These are phyloP conservation scores for Narcine bancroftii DNA, from an alignment of 2,113 vertebrate species.

Conservation along the genomic window DNA sequence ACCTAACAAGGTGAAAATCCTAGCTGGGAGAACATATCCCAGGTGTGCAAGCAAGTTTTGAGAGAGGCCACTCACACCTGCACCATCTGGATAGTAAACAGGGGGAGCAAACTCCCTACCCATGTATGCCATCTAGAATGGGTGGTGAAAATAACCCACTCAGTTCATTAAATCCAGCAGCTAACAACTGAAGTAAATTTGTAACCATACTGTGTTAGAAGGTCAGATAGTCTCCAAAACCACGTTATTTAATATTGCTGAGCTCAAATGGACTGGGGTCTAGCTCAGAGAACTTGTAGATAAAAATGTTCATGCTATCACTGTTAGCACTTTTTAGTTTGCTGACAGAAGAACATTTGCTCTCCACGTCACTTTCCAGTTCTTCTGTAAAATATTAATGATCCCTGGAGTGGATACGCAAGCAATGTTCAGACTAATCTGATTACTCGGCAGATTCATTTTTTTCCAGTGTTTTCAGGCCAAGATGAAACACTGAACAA, in stretches of 20 bases:
- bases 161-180: neutral
- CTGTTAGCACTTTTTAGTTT: constrained; percentile 4
- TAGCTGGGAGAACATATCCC: neutral
- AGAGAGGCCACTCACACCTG: neutral
- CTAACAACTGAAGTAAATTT: neutral
- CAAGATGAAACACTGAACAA: neutral
- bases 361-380: neutral
- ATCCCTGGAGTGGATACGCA: neutral
- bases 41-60: neutral
- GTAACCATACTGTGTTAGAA: neutral
- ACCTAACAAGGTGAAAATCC: neutral
- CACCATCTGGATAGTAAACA: neutral
- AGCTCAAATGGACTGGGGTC: neutral
- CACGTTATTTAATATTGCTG: neutral
- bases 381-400: constrained; percentile 10
- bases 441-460: neutral
- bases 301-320: neutral
- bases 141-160: neutral
- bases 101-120: neutral
- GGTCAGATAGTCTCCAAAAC: neutral
- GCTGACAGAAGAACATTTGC: constrained; percentile 20
- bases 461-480: neutral
- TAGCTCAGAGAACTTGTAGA: neutral
- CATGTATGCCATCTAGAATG: neutral
- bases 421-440: neutral